These are phyloP conservation scores for Platorchestia sp. DNA, from an alignment of 1,140 invertebrate genomes.

Conservation along the genomic window DNA sequence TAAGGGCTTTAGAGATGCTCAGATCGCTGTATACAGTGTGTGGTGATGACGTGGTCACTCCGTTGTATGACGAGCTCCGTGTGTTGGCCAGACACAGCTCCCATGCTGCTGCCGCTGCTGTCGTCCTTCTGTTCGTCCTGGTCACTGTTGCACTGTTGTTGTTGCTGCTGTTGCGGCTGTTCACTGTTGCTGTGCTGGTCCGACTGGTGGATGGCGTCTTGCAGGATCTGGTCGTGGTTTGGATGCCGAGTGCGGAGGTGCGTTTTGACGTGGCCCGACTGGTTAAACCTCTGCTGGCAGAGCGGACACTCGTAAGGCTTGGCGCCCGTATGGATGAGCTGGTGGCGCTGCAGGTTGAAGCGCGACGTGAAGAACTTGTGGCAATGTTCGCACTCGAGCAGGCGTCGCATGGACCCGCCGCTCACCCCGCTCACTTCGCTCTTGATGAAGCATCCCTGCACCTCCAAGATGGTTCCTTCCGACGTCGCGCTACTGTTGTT, in stretches of 20 bases:
- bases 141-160: constrained; percentile 33
- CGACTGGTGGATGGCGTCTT: constrained; percentile 41
- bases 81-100: not conserved
- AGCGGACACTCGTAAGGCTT: constrained; percentile 74
- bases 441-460: constrained; percentile 48
- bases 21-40: constrained; percentile 37
- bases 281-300: constrained; percentile 76
- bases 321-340: constrained; percentile 68
- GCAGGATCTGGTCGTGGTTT: constrained; percentile 61
- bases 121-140: constrained; percentile 39
- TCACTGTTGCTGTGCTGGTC: constrained; percentile 51
- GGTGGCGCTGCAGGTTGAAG: constrained; percentile 68
- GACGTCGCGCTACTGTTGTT: not conserved
- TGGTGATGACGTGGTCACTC: constrained; percentile 44
- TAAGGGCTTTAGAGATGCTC: constrained; percentile 1
- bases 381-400: constrained; percentile 69
- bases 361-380: constrained; percentile 68
- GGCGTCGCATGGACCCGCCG: constrained; percentile 56
- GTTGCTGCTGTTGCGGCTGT: not conserved
- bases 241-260: constrained; percentile 66
- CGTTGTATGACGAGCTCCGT: constrained; percentile 34
- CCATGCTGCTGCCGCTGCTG: constrained; percentile 43
- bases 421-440: constrained; percentile 14
- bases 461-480: constrained; percentile 21
- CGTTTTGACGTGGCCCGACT: constrained; percentile 69